Conservation (phyloP, 2,113 vertebrate species). For the Alexandromys fortis region DNA sequence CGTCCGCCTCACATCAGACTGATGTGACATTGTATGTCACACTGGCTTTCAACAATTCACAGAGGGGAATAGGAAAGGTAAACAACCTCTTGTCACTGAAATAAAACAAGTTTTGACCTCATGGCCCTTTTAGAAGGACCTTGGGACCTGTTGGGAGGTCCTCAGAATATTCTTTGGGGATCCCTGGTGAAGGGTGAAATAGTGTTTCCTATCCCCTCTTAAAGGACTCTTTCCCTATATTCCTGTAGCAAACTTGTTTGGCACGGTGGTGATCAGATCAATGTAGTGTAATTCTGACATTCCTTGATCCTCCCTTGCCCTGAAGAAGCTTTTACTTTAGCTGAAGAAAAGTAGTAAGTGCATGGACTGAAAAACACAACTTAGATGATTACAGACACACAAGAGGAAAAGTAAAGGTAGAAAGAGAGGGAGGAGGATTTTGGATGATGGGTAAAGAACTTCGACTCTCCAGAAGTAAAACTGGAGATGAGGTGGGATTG, state of each 20-base stretch:
- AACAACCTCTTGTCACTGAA: conserved; percentile 29
- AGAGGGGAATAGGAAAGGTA: conserved; percentile 21
- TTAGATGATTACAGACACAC: not conserved
- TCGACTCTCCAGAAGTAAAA: not conserved
- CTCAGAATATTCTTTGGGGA: conserved; percentile 61
- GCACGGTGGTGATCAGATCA: not conserved
- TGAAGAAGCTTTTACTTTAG: not conserved
- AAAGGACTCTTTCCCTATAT: not conserved
- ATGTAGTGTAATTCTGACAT: conserved; percentile 24
- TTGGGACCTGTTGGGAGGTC: not conserved
- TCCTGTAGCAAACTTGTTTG: conserved; percentile 18
- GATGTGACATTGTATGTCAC: not conserved
- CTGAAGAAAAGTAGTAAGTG: conserved; percentile 20
- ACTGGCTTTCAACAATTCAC: not conserved
- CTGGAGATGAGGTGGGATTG: not conserved
- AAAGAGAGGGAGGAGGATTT: not conserved
- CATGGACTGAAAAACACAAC: not conserved
- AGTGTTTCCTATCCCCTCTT: not conserved
- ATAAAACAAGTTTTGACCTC: conserved; percentile 8
- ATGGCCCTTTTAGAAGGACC: not conserved
- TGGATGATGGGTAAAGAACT: not conserved
- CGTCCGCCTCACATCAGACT: not conserved
- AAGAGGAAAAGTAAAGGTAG: not conserved
- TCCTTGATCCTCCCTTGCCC: not conserved
- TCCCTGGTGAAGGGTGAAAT: conserved; percentile 58